A percentile compares a stretch with the other conserved stretches of the same genome.
Conservation (phyloP, 2,888 invertebrate species). For the Eremobia ochroleuca region DNA sequence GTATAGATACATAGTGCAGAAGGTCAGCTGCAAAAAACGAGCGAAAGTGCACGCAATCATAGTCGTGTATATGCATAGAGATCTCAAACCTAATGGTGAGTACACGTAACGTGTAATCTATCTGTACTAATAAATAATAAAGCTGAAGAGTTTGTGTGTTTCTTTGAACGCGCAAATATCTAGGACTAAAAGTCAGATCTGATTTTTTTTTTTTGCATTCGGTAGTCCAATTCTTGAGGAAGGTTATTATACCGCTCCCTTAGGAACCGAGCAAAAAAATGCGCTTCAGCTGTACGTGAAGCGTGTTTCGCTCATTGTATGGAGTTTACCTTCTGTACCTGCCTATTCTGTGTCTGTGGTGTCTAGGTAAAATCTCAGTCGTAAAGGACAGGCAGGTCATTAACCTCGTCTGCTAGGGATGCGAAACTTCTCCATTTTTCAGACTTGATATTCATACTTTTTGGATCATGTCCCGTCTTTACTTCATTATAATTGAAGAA, state of each 20-base stretch:
- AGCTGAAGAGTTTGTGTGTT: too few relatives aligned
- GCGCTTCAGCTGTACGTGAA: too few relatives aligned
- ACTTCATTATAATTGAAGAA: slow-evolving; percentile 4
- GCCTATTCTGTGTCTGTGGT: slow-evolving; percentile 21
- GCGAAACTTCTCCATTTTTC: slow-evolving; percentile 3
- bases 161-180: too few relatives aligned
- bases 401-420: slow-evolving; percentile 49
- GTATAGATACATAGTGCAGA: neutral
- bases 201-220: too few relatives aligned
- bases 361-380: slow-evolving; percentile 43
- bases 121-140: too few relatives aligned
- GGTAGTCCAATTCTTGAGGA: too few relatives aligned
- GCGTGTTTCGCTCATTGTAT: neutral
- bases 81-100: neutral
- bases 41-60: neutral
- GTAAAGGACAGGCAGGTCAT: slow-evolving; percentile 57
- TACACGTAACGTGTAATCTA: too few relatives aligned
- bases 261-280: too few relatives aligned
- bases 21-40: neutral
- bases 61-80: neutral
- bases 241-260: too few relatives aligned
- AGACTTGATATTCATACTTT: neutral
- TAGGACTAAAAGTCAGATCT: too few relatives aligned
- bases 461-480: neutral
- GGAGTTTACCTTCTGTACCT: neutral